phyloP scores from a whole-genome alignment of 2,797 vertebrate genomes.

The Lithobates sylvaticus region DNA sequence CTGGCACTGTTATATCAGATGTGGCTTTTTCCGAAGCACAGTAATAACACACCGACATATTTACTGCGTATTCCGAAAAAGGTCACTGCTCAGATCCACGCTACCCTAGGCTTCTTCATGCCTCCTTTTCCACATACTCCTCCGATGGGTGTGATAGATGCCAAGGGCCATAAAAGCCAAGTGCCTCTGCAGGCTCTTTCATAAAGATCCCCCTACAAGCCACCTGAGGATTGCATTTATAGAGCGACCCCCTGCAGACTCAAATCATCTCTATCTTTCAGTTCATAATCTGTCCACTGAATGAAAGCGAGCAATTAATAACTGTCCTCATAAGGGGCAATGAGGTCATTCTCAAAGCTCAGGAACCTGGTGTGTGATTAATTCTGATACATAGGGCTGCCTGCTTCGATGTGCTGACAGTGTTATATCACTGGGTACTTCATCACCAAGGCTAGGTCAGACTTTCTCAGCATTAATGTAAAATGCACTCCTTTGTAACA shows the following conservation, averaged over 20 bases:
- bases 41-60: not conserved
- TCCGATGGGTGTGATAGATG: constrained; percentile 42
- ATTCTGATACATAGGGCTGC: constrained; percentile 17
- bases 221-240: constrained; percentile 35
- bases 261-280: constrained; percentile 35
- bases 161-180: constrained; percentile 34
- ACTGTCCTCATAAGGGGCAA: constrained; percentile 34
- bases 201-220: constrained; percentile 10
- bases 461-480: too few species aligned
- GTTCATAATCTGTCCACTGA: constrained; percentile 50
- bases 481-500: too few species aligned
- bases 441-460: not conserved
- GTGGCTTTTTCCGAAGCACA: not conserved
- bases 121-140: not conserved
- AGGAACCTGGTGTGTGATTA: constrained; percentile 35
- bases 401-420: not conserved
- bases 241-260: constrained; percentile 32
- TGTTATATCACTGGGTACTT: not conserved
- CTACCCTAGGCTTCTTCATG: not conserved
- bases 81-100: constrained; percentile 1
- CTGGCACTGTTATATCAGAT: not conserved
- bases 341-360: constrained; percentile 23
- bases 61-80: constrained; percentile 4
- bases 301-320: constrained; percentile 54
- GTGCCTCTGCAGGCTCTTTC: constrained; percentile 24